A percentile compares a stretch with the other conserved stretches of the same genome.
Conservation (phyloP, 2,888 invertebrate genomes). For the Aphidoletes aphidimyza region DNA sequence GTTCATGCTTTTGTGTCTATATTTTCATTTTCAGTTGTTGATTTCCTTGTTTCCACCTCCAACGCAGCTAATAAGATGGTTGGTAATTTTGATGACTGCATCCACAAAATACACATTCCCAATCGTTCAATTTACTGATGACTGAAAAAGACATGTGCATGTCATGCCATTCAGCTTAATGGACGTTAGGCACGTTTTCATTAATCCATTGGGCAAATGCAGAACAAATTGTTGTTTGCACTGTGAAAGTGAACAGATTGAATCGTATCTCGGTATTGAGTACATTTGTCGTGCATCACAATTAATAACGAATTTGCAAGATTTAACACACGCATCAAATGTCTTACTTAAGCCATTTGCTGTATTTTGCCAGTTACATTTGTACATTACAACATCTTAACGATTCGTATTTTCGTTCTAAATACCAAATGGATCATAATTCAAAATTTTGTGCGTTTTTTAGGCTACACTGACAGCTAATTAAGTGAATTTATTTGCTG, state of each 20-base stretch:
- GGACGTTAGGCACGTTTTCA: conserved; percentile 28
- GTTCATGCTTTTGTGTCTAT: not conserved
- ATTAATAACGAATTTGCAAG: not conserved
- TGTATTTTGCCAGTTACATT: not conserved
- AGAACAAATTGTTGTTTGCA: not conserved
- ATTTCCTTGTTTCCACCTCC: not conserved
- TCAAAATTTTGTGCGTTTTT: not conserved
- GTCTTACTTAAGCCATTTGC: no score
- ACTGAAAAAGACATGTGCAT: conserved; percentile 40
- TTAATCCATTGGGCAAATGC: conserved; percentile 4
- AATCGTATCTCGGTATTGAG: no score
- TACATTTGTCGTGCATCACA: not conserved
- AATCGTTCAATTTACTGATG: conserved; percentile 41
- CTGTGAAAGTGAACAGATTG: not conserved
- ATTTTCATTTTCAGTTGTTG: not conserved
- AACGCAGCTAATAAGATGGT: conserved; percentile 23
- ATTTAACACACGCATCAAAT: not conserved
- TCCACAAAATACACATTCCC: not conserved
- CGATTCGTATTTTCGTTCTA: not conserved
- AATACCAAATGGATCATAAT: conserved; percentile 31
- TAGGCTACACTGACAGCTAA: not conserved
- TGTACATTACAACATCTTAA: not conserved
- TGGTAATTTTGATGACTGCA: conserved; percentile 37
- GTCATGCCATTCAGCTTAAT: conserved; percentile 6
- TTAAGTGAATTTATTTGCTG: conserved; percentile 26